Base-by-base conservation (phyloP, 2,113 vertebrate species). In the Melanerpes aurifrons region DNA sequence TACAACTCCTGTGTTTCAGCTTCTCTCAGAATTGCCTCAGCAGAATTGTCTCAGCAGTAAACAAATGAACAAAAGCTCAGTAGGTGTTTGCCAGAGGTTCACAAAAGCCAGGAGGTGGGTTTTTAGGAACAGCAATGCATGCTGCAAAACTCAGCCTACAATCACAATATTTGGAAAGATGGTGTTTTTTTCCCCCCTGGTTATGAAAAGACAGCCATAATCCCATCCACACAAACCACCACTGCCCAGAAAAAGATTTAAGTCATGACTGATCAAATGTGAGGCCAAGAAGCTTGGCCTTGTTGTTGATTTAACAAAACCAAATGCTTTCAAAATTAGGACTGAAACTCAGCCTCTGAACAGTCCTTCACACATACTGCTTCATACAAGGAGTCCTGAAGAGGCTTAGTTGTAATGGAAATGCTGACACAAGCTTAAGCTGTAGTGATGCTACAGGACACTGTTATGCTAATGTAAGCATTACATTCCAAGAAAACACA, bases 191-290 rank as follows among this genome's bases (percentile, higher is more conserved):
- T 9, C 37, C 37, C 35, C 35, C 50, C 64, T 53, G 63, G 61
- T 75, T 75, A 75, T 58, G 72, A 90, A 90, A 92, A 94, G 80
- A 87, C 78, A 95, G 28, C 59, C 72, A 62, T 78, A 92, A 95
- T 91, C 76, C 54, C 31, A 66, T 78, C 94, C 63, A 85, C 90
- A 92, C 54, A 94, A 95, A 32, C 66, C 94, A 91, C 59, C 7
- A 20, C 50, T 75, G 80, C 80, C 54, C 76, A 79, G 76, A 95
- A 93, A 20, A 90, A 59, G 66, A 81, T 80, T 92, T 85, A 91
- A 93, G 40, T 90, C 19, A 76, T 50, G 45, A 81, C 4, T 74
- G 79, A 87, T 93, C 62, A 88, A 58, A 95, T 56, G 18, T 15
- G 86, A 87, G 62, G 67, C 70, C 54, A 78, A 86, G 63, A 86